These are phyloP conservation scores for Vulpes vulpes DNA, from an alignment of 2,113 vertebrate genomes.

Conservation along the genomic window DNA sequence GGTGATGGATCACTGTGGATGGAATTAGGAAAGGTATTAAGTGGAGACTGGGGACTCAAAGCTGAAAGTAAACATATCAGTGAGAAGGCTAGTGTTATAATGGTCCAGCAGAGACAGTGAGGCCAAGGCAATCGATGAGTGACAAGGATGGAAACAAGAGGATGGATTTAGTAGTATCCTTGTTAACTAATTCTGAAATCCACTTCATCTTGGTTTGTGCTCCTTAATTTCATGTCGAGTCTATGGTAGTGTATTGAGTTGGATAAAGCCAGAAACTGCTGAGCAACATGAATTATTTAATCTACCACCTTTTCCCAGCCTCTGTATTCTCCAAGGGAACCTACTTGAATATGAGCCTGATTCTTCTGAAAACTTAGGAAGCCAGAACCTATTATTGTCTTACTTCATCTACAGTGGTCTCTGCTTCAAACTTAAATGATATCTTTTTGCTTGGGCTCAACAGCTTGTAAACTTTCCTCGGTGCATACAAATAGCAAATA, in stretches of 20 bases:
- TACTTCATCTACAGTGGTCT: constrained; percentile 31
- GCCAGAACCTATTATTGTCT: constrained; percentile 58
- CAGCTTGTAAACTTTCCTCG: background rate
- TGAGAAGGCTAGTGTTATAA: background rate
- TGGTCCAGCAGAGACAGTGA: constrained; percentile 14
- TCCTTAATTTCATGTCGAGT: constrained; percentile 48
- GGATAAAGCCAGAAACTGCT: constrained; percentile 38
- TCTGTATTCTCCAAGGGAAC: constrained; percentile 53
- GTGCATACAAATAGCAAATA: constrained; percentile 1
- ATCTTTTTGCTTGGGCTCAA: constrained; percentile 17
- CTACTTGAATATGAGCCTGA: constrained; percentile 45
- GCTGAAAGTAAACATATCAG: background rate
- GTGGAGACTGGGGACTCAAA: background rate
- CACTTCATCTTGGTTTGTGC: constrained; percentile 40
- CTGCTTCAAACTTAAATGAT: constrained; percentile 41
- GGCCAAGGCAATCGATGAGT: background rate
- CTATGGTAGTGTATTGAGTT: background rate
- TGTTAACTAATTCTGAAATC: background rate
- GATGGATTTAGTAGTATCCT: background rate
- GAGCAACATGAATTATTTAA: constrained; percentile 58
- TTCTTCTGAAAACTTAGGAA: constrained; percentile 57
- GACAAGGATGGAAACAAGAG: background rate
- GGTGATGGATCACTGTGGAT: background rate
- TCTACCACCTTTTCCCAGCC: constrained; percentile 39
- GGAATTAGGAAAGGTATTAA: constrained; percentile 57